Evolutionary conservation across 2,797 vertebrate genomes (phyloP), one percentile per base, ranked within the genome.

Genomic region (Nasua narica): DNA sequence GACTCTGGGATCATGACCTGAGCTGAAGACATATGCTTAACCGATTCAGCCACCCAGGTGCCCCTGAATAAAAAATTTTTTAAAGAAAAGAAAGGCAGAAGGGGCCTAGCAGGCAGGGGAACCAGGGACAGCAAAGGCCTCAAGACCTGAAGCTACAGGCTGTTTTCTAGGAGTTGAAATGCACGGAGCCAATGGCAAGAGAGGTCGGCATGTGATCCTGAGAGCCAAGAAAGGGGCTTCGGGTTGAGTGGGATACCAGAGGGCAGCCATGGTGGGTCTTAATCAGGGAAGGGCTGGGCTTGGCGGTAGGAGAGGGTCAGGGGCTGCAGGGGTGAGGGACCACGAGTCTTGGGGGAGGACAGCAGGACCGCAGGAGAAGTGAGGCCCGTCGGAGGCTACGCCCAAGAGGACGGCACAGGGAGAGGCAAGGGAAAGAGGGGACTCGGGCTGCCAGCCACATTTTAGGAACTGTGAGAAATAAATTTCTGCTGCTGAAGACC

Each of bases 371-470:
- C 27, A 10, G 2, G 43, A 40, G 5, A 7, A 15, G 29, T 3
- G 2, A n/a, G 25, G 32, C 29, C 69, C 11, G 27, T 21, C 23
- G 2, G n/a, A 78, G 40, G 16, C 21, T 12, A 18, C 29, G 29
- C 29, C 14, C 0, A 2, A 1, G 29, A 18, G 54, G 23, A 58
- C 29, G 15, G 10, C 4, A 11, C 4, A 6, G 4, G 5, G 27
- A 23, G 15, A 40, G 27, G 50, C 7, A 1, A 76, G 16, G 0
- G 54, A 40, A 52, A 37, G 13, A 54, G 8, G 43, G 9, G 40
- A 13, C 37, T 15, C 8, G 15, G 37, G 27, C 54, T 65, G 46
- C 32, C 48, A 18, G 62, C 18, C 6, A 21, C 11, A 21, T 27
- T 69, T 76, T 29, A 14, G 48, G n/a, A 29, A 40, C 14, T 2